Percentiles rank a stretch among this genome's conserved stretches.
Conservation (phyloP, 2,888 invertebrate genomes). For the Acrobasis suavella region DNA sequence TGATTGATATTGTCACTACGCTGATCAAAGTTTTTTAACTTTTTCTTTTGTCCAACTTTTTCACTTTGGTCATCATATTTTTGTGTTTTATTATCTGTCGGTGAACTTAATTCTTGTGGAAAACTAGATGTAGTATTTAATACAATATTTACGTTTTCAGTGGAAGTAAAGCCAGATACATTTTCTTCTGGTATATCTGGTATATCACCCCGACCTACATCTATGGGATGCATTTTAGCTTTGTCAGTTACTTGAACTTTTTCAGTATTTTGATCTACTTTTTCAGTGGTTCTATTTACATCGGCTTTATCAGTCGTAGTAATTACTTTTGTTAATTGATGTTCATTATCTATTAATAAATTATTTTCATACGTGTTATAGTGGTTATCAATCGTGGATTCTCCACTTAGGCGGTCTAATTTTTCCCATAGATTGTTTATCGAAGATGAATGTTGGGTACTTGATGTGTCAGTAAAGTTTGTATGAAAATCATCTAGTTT, state of each 20-base stretch:
- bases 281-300: constrained; percentile 17
- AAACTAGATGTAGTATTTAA: neutral
- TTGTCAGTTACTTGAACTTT: constrained; percentile 21
- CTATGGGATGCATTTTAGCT: constrained; percentile 26
- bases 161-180: constrained; percentile 19
- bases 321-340: constrained; percentile 10
- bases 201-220: constrained; percentile 54
- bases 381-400: neutral
- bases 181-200: constrained; percentile 37
- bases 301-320: constrained; percentile 18
- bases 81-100: neutral
- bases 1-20: constrained; percentile 22
- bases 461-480: neutral
- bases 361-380: neutral
- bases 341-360: neutral
- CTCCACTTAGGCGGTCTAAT: constrained; percentile 18
- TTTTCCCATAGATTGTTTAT: constrained; percentile 31
- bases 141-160: constrained; percentile 25
- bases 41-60: constrained; percentile 11
- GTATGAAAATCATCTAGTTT: neutral
- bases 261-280: constrained; percentile 8
- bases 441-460: constrained; percentile 23
- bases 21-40: constrained; percentile 26
- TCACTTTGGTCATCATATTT: neutral
- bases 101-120: constrained; percentile 30